Evolutionary conservation across 2,113 vertebrate genomes (phyloP).

Genomic region (Oncorhynchus kisutch): DNA sequence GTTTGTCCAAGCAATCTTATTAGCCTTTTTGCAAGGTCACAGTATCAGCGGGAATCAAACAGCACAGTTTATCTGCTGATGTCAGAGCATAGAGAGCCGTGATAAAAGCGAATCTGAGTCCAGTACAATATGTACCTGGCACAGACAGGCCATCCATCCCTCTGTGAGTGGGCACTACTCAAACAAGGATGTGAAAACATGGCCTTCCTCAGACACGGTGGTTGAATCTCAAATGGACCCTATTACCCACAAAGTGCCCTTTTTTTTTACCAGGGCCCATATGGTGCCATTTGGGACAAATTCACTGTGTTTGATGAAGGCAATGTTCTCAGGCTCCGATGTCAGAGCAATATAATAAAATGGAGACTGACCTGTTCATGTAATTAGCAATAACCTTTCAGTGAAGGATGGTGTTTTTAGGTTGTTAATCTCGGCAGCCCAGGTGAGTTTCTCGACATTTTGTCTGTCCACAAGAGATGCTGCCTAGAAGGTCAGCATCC

Average conservation of each 20-base stretch:
- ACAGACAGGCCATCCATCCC: constrained; percentile 3
- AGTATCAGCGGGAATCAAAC: constrained; percentile 38
- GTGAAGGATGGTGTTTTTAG: no score
- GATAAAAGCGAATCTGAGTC: constrained; percentile 5
- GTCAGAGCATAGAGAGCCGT: neutral
- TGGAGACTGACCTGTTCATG: neutral
- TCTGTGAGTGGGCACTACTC: constrained; percentile 4
- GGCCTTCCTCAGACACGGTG: neutral
- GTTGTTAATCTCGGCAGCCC: no score
- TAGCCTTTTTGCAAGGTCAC: constrained; percentile 48
- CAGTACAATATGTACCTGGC: constrained; percentile 6
- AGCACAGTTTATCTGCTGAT: constrained; percentile 6
- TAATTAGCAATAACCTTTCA: neutral
- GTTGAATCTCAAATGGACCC: neutral
- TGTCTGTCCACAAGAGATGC: no score
- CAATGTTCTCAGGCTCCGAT: neutral
- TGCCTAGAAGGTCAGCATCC: no score
- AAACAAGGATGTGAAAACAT: constrained; percentile 4
- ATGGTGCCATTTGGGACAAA: no score
- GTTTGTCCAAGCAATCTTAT: constrained; percentile 53
- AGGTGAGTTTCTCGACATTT: no score
- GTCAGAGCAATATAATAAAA: neutral
- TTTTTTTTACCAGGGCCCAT: no score
- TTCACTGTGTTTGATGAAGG: constrained; percentile 2
- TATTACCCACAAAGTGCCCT: no score